These are phyloP conservation scores for Phalacrocorax pelagicus DNA, from an alignment of 2,113 vertebrate species.

Conservation along the genomic window DNA sequence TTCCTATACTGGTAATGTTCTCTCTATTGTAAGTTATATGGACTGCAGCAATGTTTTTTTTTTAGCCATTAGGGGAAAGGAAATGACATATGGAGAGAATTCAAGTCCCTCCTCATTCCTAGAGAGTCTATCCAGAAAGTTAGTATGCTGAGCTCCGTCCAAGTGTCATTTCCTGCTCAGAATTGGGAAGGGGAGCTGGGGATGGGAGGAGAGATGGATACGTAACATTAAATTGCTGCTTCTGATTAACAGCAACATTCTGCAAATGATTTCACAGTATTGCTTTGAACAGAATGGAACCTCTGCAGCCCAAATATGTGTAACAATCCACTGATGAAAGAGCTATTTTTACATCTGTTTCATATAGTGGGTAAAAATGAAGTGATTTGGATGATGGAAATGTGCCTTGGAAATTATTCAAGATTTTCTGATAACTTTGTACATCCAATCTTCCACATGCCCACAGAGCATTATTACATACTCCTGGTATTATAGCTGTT, in stretches of 20 bases:
- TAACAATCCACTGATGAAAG: slow-evolving; percentile 34
- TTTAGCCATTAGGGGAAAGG: slow-evolving; percentile 50
- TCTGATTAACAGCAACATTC: slow-evolving; percentile 36
- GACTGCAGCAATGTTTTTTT: slow-evolving; percentile 16
- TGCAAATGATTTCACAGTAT: slow-evolving; percentile 31
- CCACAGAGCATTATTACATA: slow-evolving; percentile 4
- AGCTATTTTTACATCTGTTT: slow-evolving; percentile 72
- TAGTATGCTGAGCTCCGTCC: slow-evolving; percentile 47
- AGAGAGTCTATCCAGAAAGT: slow-evolving; percentile 68
- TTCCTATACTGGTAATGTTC: background rate
- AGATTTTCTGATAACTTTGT: slow-evolving; percentile 53
- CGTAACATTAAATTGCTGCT: background rate
- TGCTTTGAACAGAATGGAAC: background rate
- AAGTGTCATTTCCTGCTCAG: slow-evolving; percentile 56
- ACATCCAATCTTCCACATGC: slow-evolving; percentile 13
- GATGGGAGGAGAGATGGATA: background rate
- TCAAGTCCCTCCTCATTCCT: slow-evolving; percentile 70
- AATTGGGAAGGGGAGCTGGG: background rate
- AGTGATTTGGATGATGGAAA: slow-evolving; percentile 37
- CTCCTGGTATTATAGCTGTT: background rate
- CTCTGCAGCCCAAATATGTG: slow-evolving; percentile 27
- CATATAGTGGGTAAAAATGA: slow-evolving; percentile 57
- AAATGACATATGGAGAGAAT: slow-evolving; percentile 61
- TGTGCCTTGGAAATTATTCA: slow-evolving; percentile 38
- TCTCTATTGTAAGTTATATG: background rate